These are phyloP conservation scores for Sebastiscus albofasciatus DNA, from an alignment of 2,797 vertebrate genomes.

Conservation along the genomic window DNA sequence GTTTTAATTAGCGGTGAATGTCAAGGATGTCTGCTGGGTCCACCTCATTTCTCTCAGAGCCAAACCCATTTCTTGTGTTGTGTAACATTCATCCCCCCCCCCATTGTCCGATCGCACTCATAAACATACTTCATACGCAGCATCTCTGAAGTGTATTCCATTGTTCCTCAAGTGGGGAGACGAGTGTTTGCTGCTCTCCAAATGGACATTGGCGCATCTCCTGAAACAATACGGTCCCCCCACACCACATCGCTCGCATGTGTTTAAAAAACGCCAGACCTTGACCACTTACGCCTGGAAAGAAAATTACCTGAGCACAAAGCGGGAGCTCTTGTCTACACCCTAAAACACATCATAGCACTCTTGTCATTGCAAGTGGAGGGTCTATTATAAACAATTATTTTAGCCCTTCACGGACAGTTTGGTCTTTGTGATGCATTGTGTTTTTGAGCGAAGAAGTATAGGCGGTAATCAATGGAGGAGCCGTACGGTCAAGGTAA, in stretches of 20 bases:
- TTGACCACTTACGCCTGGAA: constrained; percentile 91
- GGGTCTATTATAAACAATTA: constrained; percentile 96
- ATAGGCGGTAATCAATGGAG: constrained; percentile 86
- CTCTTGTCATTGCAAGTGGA: constrained; percentile 91
- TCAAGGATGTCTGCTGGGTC: constrained; percentile 75
- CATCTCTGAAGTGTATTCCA: constrained; percentile 95
- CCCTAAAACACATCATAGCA: constrained; percentile 87
- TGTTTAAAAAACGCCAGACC: constrained; percentile 89
- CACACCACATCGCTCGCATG: constrained; percentile 88
- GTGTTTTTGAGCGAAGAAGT: constrained; percentile 88
- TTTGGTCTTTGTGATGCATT: constrained; percentile 92
- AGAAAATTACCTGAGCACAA: constrained; percentile 94
- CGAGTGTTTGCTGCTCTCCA: constrained; percentile 94
- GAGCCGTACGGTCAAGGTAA: constrained; percentile 82
- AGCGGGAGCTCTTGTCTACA: constrained; percentile 86
- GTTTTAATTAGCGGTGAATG: constrained; percentile 78
- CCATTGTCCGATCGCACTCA: constrained; percentile 72
- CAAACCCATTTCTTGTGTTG: constrained; percentile 78
- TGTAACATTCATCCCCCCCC: constrained; percentile 67
- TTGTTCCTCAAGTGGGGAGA: constrained; percentile 95
- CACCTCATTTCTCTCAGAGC: constrained; percentile 65
- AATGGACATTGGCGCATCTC: constrained; percentile 92
- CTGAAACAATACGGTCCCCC: constrained; percentile 92
- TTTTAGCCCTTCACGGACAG: constrained; percentile 89
- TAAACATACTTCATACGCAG: constrained; percentile 81